Conservation (phyloP, 2,113 vertebrate species). For the Chiloscyllium plagiosum region DNA sequence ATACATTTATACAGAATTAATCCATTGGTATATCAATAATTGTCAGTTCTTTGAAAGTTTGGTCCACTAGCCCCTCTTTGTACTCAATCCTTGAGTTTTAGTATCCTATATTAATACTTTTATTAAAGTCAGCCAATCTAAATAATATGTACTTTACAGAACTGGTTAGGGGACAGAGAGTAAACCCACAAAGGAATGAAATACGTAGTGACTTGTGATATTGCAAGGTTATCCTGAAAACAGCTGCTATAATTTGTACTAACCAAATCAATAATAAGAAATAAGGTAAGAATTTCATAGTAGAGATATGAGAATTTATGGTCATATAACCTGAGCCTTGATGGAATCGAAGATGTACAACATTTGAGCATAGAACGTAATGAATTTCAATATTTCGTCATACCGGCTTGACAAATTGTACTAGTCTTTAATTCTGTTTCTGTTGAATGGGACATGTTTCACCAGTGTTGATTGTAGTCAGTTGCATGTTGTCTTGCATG, state of each 20-base stretch:
- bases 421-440: background rate
- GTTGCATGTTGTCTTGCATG: conserved; percentile 29
- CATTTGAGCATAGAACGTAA: background rate
- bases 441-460: conserved; percentile 8
- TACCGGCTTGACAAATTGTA: background rate
- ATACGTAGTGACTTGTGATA: background rate
- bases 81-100: background rate
- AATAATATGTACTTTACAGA: background rate
- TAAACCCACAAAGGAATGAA: background rate
- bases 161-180: background rate
- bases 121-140: background rate
- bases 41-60: background rate
- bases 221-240: background rate
- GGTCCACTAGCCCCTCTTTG: background rate
- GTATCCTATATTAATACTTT: background rate
- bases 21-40: background rate
- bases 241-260: background rate
- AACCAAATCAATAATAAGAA: background rate
- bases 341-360: background rate
- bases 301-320: background rate
- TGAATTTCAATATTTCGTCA: background rate
- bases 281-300: background rate
- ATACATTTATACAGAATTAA: background rate
- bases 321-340: background rate
- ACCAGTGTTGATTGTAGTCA: background rate